These are phyloP conservation scores for Xestobium rufovillosum DNA, from an alignment of 2,888 invertebrate genomes.

Conservation along the genomic window DNA sequence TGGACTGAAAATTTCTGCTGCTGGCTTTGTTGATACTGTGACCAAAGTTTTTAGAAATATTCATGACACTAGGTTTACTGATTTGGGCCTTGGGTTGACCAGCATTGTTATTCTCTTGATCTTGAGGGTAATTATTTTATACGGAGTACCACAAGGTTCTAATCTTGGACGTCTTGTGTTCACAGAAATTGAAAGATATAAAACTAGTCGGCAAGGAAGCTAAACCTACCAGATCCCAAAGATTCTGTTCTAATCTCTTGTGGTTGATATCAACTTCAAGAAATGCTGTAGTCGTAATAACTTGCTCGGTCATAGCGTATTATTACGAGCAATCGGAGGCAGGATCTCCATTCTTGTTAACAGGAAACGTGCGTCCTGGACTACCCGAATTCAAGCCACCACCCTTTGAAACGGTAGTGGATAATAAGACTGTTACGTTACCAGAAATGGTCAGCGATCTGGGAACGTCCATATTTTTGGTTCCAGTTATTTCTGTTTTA, in stretches of 20 bases:
- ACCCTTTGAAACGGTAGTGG: slow-evolving; percentile 59
- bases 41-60: slow-evolving; percentile 63
- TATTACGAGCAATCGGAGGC: slow-evolving; percentile 46
- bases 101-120: slow-evolving; percentile 68
- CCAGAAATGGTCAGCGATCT: slow-evolving; percentile 69
- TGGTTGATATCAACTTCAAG: slow-evolving; percentile 77
- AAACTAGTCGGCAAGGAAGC: slow-evolving; percentile 42
- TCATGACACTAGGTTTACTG: slow-evolving; percentile 58
- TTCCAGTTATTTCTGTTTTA: slow-evolving; percentile 83
- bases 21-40: slow-evolving; percentile 68
- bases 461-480: slow-evolving; percentile 76
- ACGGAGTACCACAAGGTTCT: not conserved
- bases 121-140: slow-evolving; percentile 58
- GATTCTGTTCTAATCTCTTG: slow-evolving; percentile 49
- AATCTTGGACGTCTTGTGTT: slow-evolving; percentile 15
- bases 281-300: slow-evolving; percentile 74
- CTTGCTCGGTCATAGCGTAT: slow-evolving; percentile 63
- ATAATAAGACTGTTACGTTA: slow-evolving; percentile 54
- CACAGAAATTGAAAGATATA: slow-evolving; percentile 67
- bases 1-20: slow-evolving; percentile 65
- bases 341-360: slow-evolving; percentile 62
- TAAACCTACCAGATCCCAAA: slow-evolving; percentile 41
- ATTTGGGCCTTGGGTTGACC: slow-evolving; percentile 61
- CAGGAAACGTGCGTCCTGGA: slow-evolving; percentile 68
- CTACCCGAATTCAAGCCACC: slow-evolving; percentile 62